phyloP scores from a whole-genome alignment of 2,888 invertebrate species.

The Dyspetes luteomarginatus region DNA sequence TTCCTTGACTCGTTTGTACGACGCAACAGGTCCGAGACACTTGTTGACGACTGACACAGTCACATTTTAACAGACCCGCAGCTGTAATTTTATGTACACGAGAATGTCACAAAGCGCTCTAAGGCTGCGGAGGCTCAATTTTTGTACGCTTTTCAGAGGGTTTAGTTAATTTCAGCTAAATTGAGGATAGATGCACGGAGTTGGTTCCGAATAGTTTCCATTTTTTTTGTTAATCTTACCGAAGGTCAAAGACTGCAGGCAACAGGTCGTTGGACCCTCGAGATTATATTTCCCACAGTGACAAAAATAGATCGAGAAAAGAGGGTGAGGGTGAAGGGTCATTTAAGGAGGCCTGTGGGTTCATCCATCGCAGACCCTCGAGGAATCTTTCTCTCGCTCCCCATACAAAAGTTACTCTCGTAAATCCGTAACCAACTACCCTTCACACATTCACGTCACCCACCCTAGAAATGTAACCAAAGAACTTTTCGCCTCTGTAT shows the following conservation, averaged over 20 bases:
- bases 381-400: conserved; percentile 44
- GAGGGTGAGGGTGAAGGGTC: conserved; percentile 47
- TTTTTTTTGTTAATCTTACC: no score
- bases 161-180: no score
- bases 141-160: not conserved
- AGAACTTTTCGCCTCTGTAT: conserved; percentile 41
- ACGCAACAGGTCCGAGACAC: conserved; percentile 63
- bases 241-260: conserved; percentile 24
- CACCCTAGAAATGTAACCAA: conserved; percentile 22
- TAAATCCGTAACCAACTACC: conserved; percentile 54
- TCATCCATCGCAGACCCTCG: conserved; percentile 36
- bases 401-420: conserved; percentile 45
- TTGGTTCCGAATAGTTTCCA: no score
- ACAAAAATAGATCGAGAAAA: conserved; percentile 52
- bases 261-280: conserved; percentile 44
- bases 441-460: conserved; percentile 24
- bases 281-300: conserved; percentile 61
- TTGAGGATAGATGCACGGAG: not conserved
- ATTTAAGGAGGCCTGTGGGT: conserved; percentile 8
- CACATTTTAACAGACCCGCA: conserved; percentile 9
- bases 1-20: conserved; percentile 13
- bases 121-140: no score
- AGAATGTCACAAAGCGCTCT: no score
- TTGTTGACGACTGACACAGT: conserved; percentile 42
- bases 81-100: not conserved